Evolutionary conservation across 2,113 vertebrate species (phyloP), one percentile per base, ranked within the genome.

Genomic region (Cairina moschata): DNA sequence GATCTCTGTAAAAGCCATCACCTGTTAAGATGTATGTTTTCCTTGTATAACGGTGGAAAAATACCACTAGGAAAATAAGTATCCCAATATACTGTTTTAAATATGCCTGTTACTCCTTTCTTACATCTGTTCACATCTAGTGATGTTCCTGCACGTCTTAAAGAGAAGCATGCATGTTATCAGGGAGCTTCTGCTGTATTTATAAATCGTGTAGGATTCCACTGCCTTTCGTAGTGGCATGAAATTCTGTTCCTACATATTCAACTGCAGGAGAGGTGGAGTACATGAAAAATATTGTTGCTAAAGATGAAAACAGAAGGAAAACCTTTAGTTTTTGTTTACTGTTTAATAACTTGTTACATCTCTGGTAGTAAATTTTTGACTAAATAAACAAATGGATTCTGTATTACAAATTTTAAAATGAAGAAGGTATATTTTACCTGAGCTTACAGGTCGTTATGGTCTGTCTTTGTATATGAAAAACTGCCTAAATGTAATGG

Each of bases 1-100:
- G 44, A 34, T 21, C 34, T 73, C 29, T 77, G 11, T 65, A 65
- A 78, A 87, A 73, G 13, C 3, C 68, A 7, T 60, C 14, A 14
- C 7, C 6, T 65, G 15, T 48, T 63, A 13, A 4, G 56, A 16
- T 32, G 7, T 54, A 4, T 67, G 23, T 46, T 83, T 85, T 85
- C 1, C 0, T 6, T 88, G 75, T 59, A 55, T 32, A 62, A 9
- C 1, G 0, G 13, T 63, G 22, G 36, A 67, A 60, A 78, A 34
- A 3, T 78, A 40, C 48, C 25, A 36, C 8, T 54, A 38, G 59
- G 31, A 83, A 72, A 83, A 79, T 71, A 13, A 0, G 0, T 71
- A 52, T 66, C 4, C 18, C 11, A 6, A 7, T 21, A 11, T 1
- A 21, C 7, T 18, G 20, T 31, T 58, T 58, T 1, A 60, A 65